Percentiles rank a stretch among this genome's conserved stretches.
Evolutionary conservation across 2,888 invertebrate genomes (phyloP).

Genomic region (Dastarcus helophoroides): DNA sequence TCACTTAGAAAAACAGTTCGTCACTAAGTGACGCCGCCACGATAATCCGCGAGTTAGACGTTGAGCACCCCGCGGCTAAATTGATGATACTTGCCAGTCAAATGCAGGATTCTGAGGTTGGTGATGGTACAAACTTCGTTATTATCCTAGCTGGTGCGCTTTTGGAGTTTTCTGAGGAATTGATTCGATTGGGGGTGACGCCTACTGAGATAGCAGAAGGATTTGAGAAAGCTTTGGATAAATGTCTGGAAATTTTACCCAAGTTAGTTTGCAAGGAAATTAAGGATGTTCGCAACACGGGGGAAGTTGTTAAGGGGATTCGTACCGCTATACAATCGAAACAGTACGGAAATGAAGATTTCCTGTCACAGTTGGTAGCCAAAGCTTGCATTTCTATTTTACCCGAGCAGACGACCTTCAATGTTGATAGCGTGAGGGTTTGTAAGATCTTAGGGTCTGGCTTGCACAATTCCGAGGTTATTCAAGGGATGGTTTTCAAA

Average conservation of each 20-base stretch:
- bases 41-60: constrained; percentile 88
- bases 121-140: constrained; percentile 98
- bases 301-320: constrained; percentile 63
- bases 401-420: constrained; percentile 79
- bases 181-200: constrained; percentile 90
- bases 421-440: constrained; percentile 94
- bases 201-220: constrained; percentile 94
- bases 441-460: constrained; percentile 87
- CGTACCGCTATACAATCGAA: constrained; percentile 89
- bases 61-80: constrained; percentile 97
- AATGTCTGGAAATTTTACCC: constrained; percentile 83
- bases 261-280: constrained; percentile 67
- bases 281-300: constrained; percentile 52
- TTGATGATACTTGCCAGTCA: constrained; percentile 91
- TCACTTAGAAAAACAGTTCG: constrained; percentile 95
- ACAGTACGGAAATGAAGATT: constrained; percentile 95
- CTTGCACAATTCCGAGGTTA: constrained; percentile 62
- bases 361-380: constrained; percentile 73
- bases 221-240: constrained; percentile 81
- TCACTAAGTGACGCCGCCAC: constrained; percentile 99
- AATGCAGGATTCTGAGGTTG: constrained; percentile 97
- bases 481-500: constrained; percentile 98
- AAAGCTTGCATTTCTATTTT: constrained; percentile 82
- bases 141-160: constrained; percentile 89
- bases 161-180: constrained; percentile 82